Evolutionary conservation across 2,888 invertebrate genomes (phyloP).

Genomic region (Sphaerophoria rueppellii): DNA sequence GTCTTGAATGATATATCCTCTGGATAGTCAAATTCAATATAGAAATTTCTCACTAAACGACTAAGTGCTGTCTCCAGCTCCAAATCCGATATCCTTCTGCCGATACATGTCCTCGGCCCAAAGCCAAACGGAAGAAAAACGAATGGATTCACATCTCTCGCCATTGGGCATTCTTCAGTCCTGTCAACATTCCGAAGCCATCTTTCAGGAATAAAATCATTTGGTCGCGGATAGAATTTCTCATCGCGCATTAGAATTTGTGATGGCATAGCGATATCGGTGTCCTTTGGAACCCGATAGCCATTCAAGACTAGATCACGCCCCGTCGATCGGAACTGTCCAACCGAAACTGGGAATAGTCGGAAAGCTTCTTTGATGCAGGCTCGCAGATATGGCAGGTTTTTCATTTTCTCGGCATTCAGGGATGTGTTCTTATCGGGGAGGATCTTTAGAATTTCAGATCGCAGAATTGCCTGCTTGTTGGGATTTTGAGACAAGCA

Average conservation of each 20-base stretch:
- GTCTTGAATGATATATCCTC: constrained; percentile 75
- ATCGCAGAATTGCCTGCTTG: constrained; percentile 85
- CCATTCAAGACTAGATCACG: constrained; percentile 85
- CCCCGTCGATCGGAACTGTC: constrained; percentile 83
- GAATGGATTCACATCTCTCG: constrained; percentile 70
- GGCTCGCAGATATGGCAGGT: constrained; percentile 85
- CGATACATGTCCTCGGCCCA: constrained; percentile 84
- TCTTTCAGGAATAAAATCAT: constrained; percentile 85
- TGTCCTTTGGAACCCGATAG: constrained; percentile 85
- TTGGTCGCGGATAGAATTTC: constrained; percentile 84
- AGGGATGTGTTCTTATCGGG: constrained; percentile 79
- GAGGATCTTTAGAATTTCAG: constrained; percentile 83
- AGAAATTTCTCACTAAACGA: constrained; percentile 78
- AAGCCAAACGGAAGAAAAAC: constrained; percentile 73
- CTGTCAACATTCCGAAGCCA: constrained; percentile 82
- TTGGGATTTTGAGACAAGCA: constrained; percentile 85
- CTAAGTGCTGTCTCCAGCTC: constrained; percentile 84
- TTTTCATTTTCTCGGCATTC: constrained; percentile 81
- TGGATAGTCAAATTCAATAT: constrained; percentile 77
- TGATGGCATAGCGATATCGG: constrained; percentile 89
- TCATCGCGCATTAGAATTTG: constrained; percentile 86
- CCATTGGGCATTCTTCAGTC: constrained; percentile 51
- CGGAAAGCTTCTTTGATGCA: constrained; percentile 88
- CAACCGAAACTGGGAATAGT: constrained; percentile 84
- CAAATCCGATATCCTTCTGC: constrained; percentile 87